phyloP scores from a whole-genome alignment of 1,140 invertebrate genomes.

The Halictus rubicundus region DNA sequence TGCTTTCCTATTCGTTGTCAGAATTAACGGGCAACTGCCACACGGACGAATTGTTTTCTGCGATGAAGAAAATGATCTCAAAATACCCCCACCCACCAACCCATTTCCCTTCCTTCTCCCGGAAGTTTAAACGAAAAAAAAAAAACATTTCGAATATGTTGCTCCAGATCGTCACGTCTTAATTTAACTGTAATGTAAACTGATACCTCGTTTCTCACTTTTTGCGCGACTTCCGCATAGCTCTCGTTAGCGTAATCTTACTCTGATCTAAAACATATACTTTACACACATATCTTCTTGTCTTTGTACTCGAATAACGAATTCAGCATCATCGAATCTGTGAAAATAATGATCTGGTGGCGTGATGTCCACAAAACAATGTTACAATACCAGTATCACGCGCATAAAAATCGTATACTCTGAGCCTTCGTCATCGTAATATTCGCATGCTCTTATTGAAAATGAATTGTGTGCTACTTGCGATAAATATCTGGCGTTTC shows the following conservation, averaged over 20 bases:
- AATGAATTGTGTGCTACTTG: slow-evolving; percentile 34
- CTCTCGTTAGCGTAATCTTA: background rate
- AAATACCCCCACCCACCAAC: background rate
- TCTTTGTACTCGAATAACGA: background rate
- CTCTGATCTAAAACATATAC: slow-evolving; percentile 29
- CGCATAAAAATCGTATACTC: background rate
- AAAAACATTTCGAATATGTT: background rate
- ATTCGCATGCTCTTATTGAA: slow-evolving; percentile 10
- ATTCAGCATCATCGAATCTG: slow-evolving; percentile 26
- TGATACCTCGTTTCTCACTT: slow-evolving; percentile 13
- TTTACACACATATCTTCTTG: slow-evolving; percentile 12
- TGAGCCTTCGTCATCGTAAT: background rate
- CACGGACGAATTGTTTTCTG: background rate
- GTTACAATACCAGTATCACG: background rate
- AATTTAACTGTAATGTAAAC: slow-evolving; percentile 18
- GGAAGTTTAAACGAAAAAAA: background rate
- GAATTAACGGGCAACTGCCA: background rate
- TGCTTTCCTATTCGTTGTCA: slow-evolving; percentile 20
- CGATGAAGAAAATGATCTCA: slow-evolving; percentile 7
- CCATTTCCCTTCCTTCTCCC: background rate
- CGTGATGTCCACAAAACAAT: background rate
- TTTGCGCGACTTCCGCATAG: background rate
- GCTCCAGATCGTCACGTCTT: background rate
- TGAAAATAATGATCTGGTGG: slow-evolving; percentile 36
- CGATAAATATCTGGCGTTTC: slow-evolving; percentile 24